Percentiles rank a stretch among this genome's conserved stretches.
phyloP scores from a whole-genome alignment of 2,797 vertebrate genomes.

The Ceryle rudis region DNA sequence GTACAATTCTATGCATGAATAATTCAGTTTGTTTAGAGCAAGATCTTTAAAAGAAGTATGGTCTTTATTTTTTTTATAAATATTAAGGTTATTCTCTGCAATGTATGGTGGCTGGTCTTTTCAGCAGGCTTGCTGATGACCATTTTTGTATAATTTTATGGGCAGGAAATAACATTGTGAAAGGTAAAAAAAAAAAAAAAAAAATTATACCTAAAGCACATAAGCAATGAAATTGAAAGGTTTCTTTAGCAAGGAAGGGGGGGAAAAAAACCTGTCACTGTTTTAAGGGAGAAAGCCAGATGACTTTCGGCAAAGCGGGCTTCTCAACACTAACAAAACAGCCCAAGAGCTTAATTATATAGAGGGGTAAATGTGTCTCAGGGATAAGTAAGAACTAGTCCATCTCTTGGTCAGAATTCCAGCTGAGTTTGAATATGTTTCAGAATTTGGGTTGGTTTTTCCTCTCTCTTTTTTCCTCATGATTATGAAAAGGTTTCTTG shows the following conservation, averaged over 20 bases:
- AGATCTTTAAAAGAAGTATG: constrained; percentile 85
- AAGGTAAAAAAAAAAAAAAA: constrained; percentile 66
- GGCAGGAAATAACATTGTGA: constrained; percentile 73
- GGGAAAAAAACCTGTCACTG: constrained; percentile 49
- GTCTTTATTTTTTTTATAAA: constrained; percentile 78
- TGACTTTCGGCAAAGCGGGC: constrained; percentile 79
- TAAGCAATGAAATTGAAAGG: constrained; percentile 76
- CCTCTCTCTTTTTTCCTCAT: background rate
- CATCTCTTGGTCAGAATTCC: constrained; percentile 75
- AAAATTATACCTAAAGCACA: constrained; percentile 75
- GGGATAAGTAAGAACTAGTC: constrained; percentile 77
- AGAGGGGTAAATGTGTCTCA: constrained; percentile 74
- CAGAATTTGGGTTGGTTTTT: constrained; percentile 40
- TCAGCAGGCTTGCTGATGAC: constrained; percentile 72
- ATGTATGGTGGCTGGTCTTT: constrained; percentile 71
- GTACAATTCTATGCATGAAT: constrained; percentile 93
- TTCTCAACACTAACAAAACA: constrained; percentile 78
- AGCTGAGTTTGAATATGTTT: constrained; percentile 69
- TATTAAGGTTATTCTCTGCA: constrained; percentile 76
- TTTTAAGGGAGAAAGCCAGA: constrained; percentile 77
- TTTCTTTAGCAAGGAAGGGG: constrained; percentile 72
- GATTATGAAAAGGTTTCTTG: constrained; percentile 16
- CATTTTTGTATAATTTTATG: constrained; percentile 78
- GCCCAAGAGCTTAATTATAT: constrained; percentile 79
- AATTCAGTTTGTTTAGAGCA: constrained; percentile 94